Percentiles rank a stretch among this genome's conserved stretches.
Evolutionary conservation across 2,797 vertebrate species (phyloP).

Genomic region (Parotocinclus haroldoi): DNA sequence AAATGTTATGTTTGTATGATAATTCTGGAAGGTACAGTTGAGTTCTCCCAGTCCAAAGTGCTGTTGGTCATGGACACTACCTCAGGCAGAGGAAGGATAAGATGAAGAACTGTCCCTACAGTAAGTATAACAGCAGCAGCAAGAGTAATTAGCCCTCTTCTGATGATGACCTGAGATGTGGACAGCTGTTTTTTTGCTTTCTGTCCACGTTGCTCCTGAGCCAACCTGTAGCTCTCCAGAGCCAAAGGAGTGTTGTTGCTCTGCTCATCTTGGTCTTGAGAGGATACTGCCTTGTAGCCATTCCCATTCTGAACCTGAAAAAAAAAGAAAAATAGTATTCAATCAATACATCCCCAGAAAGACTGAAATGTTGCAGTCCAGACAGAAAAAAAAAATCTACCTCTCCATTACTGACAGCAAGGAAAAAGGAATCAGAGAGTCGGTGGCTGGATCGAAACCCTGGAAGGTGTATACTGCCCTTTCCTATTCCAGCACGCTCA

Average conservation of each 20-base stretch:
- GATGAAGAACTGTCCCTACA: conserved; percentile 65
- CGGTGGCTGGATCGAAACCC: conserved; percentile 38
- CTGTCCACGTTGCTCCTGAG: conserved; percentile 2
- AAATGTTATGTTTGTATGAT: conserved; percentile 1
- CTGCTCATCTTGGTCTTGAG: conserved; percentile 33
- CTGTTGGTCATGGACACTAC: conserved; percentile 29
- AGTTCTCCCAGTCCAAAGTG: conserved; percentile 42
- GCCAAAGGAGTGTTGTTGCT: not conserved
- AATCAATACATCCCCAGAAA: not conserved
- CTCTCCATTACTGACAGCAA: conserved; percentile 38
- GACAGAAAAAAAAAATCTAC: conserved; percentile 15
- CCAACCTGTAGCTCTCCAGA: conserved; percentile 2
- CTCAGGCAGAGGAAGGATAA: conserved; percentile 63
- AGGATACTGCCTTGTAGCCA: conserved; percentile 45
- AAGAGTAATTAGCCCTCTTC: conserved; percentile 61
- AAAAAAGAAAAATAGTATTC: not conserved
- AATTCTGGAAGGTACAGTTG: conserved; percentile 11
- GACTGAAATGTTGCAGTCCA: not conserved
- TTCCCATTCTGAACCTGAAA: conserved; percentile 49
- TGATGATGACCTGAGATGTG: conserved; percentile 63
- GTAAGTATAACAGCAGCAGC: conserved; percentile 61
- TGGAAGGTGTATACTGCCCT: conserved; percentile 3
- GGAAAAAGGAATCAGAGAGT: conserved; percentile 35
- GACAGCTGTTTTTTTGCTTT: conserved; percentile 34
- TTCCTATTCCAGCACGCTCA: conserved; percentile 40